phyloP scores from a whole-genome alignment of 2,797 vertebrate genomes.

The Sebastiscus albofasciatus region DNA sequence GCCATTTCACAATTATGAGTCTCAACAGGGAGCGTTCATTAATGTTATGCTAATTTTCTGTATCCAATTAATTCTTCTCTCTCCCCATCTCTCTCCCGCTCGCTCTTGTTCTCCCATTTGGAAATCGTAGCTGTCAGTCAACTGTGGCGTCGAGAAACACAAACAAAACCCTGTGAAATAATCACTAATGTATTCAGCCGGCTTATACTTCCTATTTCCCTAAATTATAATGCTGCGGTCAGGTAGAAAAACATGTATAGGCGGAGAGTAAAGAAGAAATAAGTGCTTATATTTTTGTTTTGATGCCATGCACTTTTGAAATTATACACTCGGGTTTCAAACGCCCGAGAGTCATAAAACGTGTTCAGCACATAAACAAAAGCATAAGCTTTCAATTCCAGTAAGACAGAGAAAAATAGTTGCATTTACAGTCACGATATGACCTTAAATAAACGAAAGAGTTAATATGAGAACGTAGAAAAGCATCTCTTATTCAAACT shows the following conservation, averaged over 20 bases:
- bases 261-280: conserved; percentile 47
- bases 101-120: conserved; percentile 76
- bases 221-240: conserved; percentile 53
- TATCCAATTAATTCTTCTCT: conserved; percentile 86
- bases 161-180: conserved; percentile 80
- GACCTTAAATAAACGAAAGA: conserved; percentile 31
- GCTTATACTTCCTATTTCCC: conserved; percentile 60
- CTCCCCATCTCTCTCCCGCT: conserved; percentile 66
- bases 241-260: conserved; percentile 54
- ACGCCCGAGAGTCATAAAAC: conserved; percentile 21
- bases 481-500: conserved; percentile 12
- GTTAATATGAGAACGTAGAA: background rate
- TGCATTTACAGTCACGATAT: conserved; percentile 11
- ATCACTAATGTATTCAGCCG: conserved; percentile 69
- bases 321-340: conserved; percentile 58
- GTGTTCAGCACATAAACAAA: conserved; percentile 39
- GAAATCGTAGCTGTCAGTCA: conserved; percentile 84
- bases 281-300: conserved; percentile 52
- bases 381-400: conserved; percentile 14
- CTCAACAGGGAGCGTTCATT: conserved; percentile 86
- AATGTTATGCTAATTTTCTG: conserved; percentile 88
- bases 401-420: conserved; percentile 5
- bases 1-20: conserved; percentile 84
- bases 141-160: conserved; percentile 65
- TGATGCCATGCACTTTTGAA: conserved; percentile 46